Conservation (phyloP, 2,113 vertebrate species). For the Pungitius pungitius region DNA sequence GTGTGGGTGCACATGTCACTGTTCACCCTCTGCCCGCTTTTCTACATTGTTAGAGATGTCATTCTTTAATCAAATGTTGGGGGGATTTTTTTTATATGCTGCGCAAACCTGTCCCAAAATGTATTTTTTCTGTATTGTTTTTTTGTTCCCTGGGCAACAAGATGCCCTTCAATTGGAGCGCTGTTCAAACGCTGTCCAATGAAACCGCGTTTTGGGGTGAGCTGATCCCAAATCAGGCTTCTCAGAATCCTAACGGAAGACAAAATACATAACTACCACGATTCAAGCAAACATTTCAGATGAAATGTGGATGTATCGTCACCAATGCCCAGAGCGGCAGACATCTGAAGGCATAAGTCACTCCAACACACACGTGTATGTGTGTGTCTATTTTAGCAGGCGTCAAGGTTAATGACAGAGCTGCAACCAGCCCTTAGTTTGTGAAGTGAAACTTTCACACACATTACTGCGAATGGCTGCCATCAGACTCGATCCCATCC, state of each 20-base stretch:
- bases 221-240: not conserved
- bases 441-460: conserved; percentile 31
- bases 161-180: not conserved
- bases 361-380: not conserved
- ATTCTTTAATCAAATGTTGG: not conserved
- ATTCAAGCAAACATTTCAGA: conserved; percentile 22
- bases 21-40: not conserved
- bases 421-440: conserved; percentile 45
- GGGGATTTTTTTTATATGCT: not conserved
- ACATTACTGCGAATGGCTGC: conserved; percentile 21
- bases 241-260: not conserved
- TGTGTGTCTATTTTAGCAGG: conserved; percentile 32
- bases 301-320: conserved; percentile 24
- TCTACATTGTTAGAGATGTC: not conserved
- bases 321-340: conserved; percentile 21
- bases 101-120: no score
- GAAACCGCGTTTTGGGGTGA: not conserved
- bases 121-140: not conserved
- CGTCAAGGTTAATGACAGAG: conserved; percentile 71
- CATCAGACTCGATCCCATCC: conserved; percentile 56
- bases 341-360: not conserved
- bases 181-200: not conserved
- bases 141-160: no score
- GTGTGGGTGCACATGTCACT: no score
- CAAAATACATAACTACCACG: not conserved